These are phyloP conservation scores for Acanthornis magna DNA, from an alignment of 2,797 vertebrate genomes.

Conservation along the genomic window DNA sequence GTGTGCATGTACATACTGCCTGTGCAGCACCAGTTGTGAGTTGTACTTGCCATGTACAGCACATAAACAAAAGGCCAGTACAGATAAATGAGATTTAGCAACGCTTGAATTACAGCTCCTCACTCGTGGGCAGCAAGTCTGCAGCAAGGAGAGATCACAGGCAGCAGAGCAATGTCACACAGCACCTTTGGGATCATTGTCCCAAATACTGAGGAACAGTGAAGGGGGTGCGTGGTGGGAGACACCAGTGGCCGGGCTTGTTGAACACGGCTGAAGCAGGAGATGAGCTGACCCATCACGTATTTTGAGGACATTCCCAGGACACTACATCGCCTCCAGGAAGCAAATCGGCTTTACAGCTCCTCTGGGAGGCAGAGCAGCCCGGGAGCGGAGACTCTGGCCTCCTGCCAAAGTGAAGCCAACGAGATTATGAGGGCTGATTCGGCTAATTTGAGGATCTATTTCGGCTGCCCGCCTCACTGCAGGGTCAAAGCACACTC, in stretches of 20 bases:
- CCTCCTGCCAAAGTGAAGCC: neutral
- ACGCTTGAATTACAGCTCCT: neutral
- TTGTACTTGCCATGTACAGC: neutral
- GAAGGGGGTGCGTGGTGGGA: neutral
- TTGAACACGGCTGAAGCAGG: neutral
- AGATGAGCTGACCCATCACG: neutral
- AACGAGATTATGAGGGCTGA: neutral
- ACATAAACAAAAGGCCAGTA: neutral
- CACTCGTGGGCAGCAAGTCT: fast-evolving
- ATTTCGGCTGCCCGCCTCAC: neutral
- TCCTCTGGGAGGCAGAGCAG: neutral
- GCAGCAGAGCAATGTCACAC: neutral
- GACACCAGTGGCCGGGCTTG: neutral
- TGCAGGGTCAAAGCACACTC: neutral
- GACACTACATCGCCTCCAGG: neutral
- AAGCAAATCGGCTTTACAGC: neutral
- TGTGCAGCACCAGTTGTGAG: fast-evolving
- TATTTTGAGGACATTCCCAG: slow-evolving; percentile 4
- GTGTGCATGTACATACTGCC: fast-evolving
- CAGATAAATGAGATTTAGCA: neutral
- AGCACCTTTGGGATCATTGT: fast-evolving
- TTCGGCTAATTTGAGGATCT: neutral
- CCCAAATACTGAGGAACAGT: fast-evolving
- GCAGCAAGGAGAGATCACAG: neutral
- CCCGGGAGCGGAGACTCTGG: neutral